phyloP scores from a whole-genome alignment of 2,888 invertebrate species.

The Apocheima hispidaria region DNA sequence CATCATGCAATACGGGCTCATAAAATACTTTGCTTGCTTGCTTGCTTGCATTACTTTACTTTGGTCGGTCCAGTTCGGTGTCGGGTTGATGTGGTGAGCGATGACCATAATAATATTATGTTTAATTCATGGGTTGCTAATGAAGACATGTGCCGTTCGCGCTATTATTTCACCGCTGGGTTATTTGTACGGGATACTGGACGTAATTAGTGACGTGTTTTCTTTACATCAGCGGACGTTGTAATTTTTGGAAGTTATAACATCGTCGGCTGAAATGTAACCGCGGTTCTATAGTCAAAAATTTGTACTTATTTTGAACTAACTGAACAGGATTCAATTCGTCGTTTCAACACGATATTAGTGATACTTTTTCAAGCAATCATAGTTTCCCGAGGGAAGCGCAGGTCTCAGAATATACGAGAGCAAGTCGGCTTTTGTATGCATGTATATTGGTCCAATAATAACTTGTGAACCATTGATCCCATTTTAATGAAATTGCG shows the following conservation, averaged over 20 bases:
- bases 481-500: too few species aligned
- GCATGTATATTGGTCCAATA: too few species aligned
- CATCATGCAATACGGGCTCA: too few species aligned
- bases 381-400: too few species aligned
- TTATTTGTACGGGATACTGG: background rate
- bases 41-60: too few species aligned
- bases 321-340: background rate
- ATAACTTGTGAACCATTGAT: too few species aligned
- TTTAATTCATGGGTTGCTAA: constrained; percentile 17
- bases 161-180: constrained; percentile 10
- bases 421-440: too few species aligned
- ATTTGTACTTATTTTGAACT: background rate
- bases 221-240: constrained; percentile 12
- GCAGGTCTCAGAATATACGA: too few species aligned
- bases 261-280: background rate
- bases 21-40: too few species aligned
- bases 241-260: constrained; percentile 4
- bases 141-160: constrained; percentile 19
- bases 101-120: background rate
- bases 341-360: too few species aligned
- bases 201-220: constrained; percentile 8
- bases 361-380: too few species aligned
- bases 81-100: background rate
- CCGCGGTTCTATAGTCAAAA: background rate
- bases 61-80: background rate